Conservation (phyloP, 2,888 invertebrate genomes). For the Pterobdella sp. region DNA sequence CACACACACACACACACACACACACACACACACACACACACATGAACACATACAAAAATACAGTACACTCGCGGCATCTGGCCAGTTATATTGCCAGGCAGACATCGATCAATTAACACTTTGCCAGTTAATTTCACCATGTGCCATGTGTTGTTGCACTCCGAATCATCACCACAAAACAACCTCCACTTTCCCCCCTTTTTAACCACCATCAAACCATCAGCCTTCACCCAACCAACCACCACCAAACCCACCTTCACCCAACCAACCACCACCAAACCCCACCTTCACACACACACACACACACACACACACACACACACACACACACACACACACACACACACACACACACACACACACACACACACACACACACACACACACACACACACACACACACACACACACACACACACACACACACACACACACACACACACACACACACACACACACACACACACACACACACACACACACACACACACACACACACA, state of each 20-base stretch:
- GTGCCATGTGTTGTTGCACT: too few species aligned
- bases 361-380: slow-evolving; percentile 23
- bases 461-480: slow-evolving; percentile 18
- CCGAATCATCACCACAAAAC: too few species aligned
- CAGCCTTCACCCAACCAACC: too few species aligned
- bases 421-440: slow-evolving; percentile 14
- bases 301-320: not conserved
- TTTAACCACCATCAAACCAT: too few species aligned
- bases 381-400: slow-evolving; percentile 19
- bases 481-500: slow-evolving; percentile 17
- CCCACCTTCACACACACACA: not conserved
- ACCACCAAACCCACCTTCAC: not conserved
- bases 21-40: slow-evolving; percentile 21
- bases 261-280: not conserved
- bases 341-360: slow-evolving; percentile 22
- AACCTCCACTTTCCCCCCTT: too few species aligned
- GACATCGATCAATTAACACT: slow-evolving; percentile 28
- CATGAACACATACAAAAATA: slow-evolving; percentile 6
- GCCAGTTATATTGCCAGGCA: slow-evolving; percentile 27
- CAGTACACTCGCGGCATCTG: slow-evolving; percentile 29
- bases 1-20: slow-evolving; percentile 20
- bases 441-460: slow-evolving; percentile 13
- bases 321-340: slow-evolving; percentile 16
- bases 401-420: slow-evolving; percentile 13
- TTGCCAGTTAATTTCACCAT: slow-evolving; percentile 29